Percentiles rank a stretch among this genome's conserved stretches.
These are phyloP conservation scores for Eristalis tenax DNA, from an alignment of 2,888 invertebrate genomes.

Conservation along the genomic window DNA sequence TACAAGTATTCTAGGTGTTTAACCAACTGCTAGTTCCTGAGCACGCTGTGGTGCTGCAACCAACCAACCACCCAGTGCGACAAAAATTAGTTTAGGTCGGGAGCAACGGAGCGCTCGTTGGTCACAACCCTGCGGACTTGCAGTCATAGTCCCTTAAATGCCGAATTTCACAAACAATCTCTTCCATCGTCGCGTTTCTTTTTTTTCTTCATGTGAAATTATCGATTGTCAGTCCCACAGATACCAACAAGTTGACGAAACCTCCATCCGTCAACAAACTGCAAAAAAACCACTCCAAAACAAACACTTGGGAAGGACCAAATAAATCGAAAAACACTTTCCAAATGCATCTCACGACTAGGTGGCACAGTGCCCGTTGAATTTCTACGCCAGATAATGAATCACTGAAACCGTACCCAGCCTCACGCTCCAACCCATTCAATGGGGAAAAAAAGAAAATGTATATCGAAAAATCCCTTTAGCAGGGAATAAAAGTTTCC, in stretches of 20 bases:
- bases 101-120: too few species aligned
- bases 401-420: conserved; percentile 26
- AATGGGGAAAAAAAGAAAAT: conserved; percentile 16
- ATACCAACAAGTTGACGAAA: conserved; percentile 41
- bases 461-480: conserved; percentile 17
- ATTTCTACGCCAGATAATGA: conserved; percentile 38
- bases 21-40: too few species aligned
- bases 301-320: background rate
- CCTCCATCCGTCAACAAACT: background rate
- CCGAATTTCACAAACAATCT: background rate
- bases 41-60: too few species aligned
- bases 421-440: background rate
- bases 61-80: too few species aligned
- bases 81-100: too few species aligned
- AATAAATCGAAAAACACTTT: background rate
- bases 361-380: conserved; percentile 42
- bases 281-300: background rate
- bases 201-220: background rate
- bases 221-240: background rate
- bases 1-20: too few species aligned
- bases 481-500: conserved; percentile 37
- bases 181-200: too few species aligned
- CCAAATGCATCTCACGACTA: conserved; percentile 41
- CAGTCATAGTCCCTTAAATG: background rate
- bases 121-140: too few species aligned